Conservation (phyloP, 2,888 invertebrate species). For the Caradrina clavipalpis region DNA sequence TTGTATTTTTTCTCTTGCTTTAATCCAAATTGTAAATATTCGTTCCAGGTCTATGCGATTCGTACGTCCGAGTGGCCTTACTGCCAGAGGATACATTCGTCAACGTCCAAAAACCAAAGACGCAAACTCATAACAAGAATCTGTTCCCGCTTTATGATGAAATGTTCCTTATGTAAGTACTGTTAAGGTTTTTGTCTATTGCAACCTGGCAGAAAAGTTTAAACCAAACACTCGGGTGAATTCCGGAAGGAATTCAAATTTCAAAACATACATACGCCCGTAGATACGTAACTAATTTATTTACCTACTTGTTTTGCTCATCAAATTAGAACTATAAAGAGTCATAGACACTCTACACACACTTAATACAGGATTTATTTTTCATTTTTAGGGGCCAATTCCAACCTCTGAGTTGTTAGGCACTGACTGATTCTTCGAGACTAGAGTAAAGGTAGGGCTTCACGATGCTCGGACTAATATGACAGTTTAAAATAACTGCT, state of each 20-base stretch:
- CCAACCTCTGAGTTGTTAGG: too few species aligned
- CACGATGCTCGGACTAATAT: too few species aligned
- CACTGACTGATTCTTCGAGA: too few species aligned
- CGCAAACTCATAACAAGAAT: conserved; percentile 97
- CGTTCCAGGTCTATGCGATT: conserved; percentile 95
- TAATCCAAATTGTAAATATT: not conserved
- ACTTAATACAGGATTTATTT: not conserved
- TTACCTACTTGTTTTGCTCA: not conserved
- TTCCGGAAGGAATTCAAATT: too few species aligned
- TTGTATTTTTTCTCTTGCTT: not conserved
- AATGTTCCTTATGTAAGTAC: conserved; percentile 97
- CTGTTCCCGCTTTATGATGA: conserved; percentile 98
- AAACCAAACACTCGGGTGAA: too few species aligned
- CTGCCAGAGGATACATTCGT: conserved; percentile 96
- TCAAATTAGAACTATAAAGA: not conserved
- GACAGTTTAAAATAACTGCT: too few species aligned
- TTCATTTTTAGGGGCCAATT: too few species aligned
- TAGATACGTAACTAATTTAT: not conserved
- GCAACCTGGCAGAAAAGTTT: too few species aligned
- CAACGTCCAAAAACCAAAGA: conserved; percentile 94
- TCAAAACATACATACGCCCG: too few species aligned
- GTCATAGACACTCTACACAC: not conserved
- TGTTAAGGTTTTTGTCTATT: too few species aligned
- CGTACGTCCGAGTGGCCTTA: conserved; percentile 97
- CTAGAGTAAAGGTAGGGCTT: too few species aligned